Evolutionary conservation across 2,113 vertebrate species (phyloP), one percentile per base, ranked within the genome.

Genomic region (Pelobates fuscus): DNA sequence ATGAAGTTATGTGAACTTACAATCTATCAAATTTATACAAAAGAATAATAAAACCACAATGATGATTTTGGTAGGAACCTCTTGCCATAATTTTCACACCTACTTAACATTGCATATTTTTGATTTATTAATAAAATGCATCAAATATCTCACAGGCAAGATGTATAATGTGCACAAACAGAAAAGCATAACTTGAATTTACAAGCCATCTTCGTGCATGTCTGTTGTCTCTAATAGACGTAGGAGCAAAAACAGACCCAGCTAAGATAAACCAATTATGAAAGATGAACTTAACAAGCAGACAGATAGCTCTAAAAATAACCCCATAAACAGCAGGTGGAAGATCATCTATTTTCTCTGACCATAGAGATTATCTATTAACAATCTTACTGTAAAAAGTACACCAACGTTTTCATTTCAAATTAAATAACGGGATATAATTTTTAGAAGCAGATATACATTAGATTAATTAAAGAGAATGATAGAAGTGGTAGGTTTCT

Each of bases 201-300:
- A 30, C 26, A 61, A 17, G 43, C 55, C 41, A 68, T 29, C 37
- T 46, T 32, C 27, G 59, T 37, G 65, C 26, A 37, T 77, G 57
- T 49, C 44, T 18, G 12, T 12, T 49, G 62, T 43, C 62, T 68
- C 55, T 60, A 60, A 68, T 68, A 52, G 64, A 61, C 73, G 61
- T 24, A 6, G 24, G 73, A 77, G 41, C n/a, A 77, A 55, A 77
- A 77, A 46, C 73, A 77, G 73, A 77, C 64, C 65, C 41, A 29
- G 65, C 17, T 60, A 68, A 61, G 54, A 77, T 77, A 77, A 77
- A 77, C 73, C 54, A 77, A 77, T 77, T 77, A 67, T 61, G 52
- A 43, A 68, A 68, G 25, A 77, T 77, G 29, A 41, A 55, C 72
- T 67, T 60, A 77, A 61, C 73, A 77, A 63, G 37, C 63, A 58